Evolutionary conservation across 53 echinoderm and acorn worm species (phyloP), one percentile per base, ranked within the genome.

Genomic region (Antedon mediterranea): DNA sequence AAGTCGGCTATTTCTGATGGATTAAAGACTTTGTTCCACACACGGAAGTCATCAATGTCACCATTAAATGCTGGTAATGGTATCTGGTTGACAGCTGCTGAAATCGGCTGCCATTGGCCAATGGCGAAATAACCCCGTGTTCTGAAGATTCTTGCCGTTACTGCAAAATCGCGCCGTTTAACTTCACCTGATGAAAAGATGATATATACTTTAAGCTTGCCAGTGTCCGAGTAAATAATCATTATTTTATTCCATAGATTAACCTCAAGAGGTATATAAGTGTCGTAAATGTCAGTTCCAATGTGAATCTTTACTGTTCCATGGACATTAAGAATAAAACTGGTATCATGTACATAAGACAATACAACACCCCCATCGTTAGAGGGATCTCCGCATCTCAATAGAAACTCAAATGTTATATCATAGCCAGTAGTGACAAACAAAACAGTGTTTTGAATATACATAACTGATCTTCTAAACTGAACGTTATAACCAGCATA

Each of bases 81-180:
- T 31, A 81, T 71, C 28, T 90, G 86, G 71, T 79, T 74, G 30
- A 76, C 43, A 18, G 43, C 31, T 43, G 76, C 43, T 81, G 81
- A 83, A 28, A 82, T 81, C 30, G 90, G 89, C 34, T 90, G 90
- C 93, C 93, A 93, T 28, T 83, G 83, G 4, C 93, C 93, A 29
- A 93, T 78, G 34, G 93, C 85, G 76, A 93, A 83, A 71, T 89
- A 88, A 72, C 93, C 93, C 74, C 88, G 76, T 18, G 74, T 78
- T 43, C 43, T 77, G 34, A 90, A 90, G 33, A 93, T 71, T 31
- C 74, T 82, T 8, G 31, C 73, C 30, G 75, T 71, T 32, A 83
- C 43, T 8, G 33, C 30, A 33, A 93, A 43, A 34, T 83, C 76
- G 26, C 82, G 57, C 0, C 90, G 85, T 29, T 87, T 80, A 23